Percentiles rank a stretch among this genome's conserved stretches.
These are phyloP conservation scores for Eupithecia tripunctaria DNA, from an alignment of 2,888 invertebrate genomes.

Conservation along the genomic window DNA sequence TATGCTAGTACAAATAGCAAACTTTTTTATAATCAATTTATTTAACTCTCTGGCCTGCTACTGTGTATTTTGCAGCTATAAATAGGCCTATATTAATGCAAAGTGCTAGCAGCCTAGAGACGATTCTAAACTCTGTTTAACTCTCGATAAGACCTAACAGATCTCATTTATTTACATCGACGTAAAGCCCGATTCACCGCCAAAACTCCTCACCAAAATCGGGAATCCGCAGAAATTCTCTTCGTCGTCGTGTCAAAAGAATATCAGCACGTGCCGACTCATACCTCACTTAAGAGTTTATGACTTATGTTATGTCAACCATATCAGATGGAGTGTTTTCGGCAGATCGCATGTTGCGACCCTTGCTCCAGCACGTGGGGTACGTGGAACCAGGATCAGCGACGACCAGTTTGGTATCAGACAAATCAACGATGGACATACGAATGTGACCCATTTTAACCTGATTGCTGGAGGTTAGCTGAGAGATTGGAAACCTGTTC, in stretches of 20 bases:
- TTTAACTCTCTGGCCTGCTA: neutral
- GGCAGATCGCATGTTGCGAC: neutral
- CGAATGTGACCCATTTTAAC: conserved; percentile 1
- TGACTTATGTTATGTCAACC: neutral
- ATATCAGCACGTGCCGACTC: conserved; percentile 1
- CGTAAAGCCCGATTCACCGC: neutral
- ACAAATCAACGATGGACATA: neutral
- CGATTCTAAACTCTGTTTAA: neutral
- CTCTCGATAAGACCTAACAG: neutral
- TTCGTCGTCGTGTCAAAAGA: neutral
- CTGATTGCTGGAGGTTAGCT: conserved; percentile 1
- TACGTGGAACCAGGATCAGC: conserved; percentile 3
- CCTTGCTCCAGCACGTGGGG: conserved; percentile 3
- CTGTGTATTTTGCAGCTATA: neutral
- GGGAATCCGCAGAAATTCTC: neutral
- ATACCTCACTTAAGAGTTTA: neutral
- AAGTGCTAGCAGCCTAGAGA: neutral
- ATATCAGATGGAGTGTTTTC: conserved; percentile 8
- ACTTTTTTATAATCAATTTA: too few species aligned
- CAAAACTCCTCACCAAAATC: neutral
- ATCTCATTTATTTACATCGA: neutral
- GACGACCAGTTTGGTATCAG: neutral
- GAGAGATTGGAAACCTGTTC: neutral
- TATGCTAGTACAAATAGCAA: too few species aligned
- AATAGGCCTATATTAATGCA: neutral